Evolutionary conservation across 2,888 invertebrate species (phyloP), one percentile per base, ranked within the genome.

Genomic region (Andrena bucephala): DNA sequence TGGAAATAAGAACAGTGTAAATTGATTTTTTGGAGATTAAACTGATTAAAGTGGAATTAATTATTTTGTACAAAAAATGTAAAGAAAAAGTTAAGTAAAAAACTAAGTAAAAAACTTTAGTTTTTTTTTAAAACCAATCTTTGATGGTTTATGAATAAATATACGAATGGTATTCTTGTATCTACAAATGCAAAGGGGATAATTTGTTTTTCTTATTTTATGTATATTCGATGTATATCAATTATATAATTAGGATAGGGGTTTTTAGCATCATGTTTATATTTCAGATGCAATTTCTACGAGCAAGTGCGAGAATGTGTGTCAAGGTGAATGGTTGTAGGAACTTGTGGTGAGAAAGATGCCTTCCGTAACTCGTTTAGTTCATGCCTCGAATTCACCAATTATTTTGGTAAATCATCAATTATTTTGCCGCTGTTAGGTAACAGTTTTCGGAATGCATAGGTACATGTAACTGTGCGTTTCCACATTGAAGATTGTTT

Each of bases 291-390:
- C 70, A 73, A 84, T 77, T 80, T 77, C 77, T 82, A 74, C 27
- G 62, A 86, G 81, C 67, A 70, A 69, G 73, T 72, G 48, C 31
- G 71, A 68, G 42, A 75, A 91, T 90, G 86, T 89, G 73, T 91
- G 91, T 78, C 91, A 91, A 91, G 91, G 91, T 90, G 85, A 91
- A 81, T 77, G 85, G 77, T 86, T 66, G 54, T 48, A 77, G 71
- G 70, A 72, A 60, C 69, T 63, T 70, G 57, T 42, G 48, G 54
- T 50, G 82, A 80, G 77, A 87, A 81, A 77, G 80, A 83, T 83
- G 42, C 60, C 84, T 87, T 87, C 85, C 83, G 75, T 83, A 69
- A 66, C n/a, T 31, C 20, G 72, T 59, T 7, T 27, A 36, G 48
- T 48, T 68, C 36, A 36, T 16, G 31, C 20, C 48, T 57, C 8